Evolutionary conservation across 2,113 vertebrate species (phyloP).

Genomic region (Ondatra zibethicus): DNA sequence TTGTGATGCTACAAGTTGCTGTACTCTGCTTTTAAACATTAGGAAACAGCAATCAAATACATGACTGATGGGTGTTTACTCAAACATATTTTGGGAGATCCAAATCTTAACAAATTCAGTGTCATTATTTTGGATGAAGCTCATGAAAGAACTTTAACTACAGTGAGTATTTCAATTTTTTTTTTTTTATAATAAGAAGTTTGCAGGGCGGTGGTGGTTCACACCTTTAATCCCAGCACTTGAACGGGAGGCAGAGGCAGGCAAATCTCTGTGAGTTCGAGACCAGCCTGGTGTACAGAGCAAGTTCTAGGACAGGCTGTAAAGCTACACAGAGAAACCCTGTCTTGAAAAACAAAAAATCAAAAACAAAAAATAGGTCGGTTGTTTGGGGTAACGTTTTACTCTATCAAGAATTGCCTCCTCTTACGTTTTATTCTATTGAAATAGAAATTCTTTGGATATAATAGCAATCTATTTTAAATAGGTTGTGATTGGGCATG

Average conservation of each 20-base stretch:
- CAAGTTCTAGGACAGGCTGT: too few relatives aligned
- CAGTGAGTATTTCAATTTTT: constrained; percentile 86
- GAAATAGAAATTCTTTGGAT: constrained; percentile 47
- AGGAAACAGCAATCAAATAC: constrained; percentile 96
- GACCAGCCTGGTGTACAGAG: too few relatives aligned
- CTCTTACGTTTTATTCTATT: constrained; percentile 50
- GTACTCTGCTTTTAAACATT: constrained; percentile 49
- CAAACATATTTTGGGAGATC: constrained; percentile 94
- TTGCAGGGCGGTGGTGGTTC: too few relatives aligned
- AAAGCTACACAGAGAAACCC: too few relatives aligned
- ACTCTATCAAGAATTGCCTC: neutral
- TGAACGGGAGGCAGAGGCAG: too few relatives aligned
- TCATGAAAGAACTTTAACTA: constrained; percentile 97
- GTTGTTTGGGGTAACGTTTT: constrained; percentile 42
- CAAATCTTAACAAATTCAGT: constrained; percentile 93
- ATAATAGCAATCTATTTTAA: constrained; percentile 49
- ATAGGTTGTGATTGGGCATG: neutral
- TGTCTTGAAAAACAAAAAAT: too few relatives aligned
- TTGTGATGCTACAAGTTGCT: constrained; percentile 23
- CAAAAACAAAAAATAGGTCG: too few relatives aligned
- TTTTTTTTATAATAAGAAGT: neutral
- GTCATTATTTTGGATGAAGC: constrained; percentile 96
- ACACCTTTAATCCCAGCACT: too few relatives aligned
- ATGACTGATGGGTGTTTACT: constrained; percentile 98
- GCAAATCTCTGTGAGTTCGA: too few relatives aligned